These are phyloP conservation scores for Anableps anableps DNA, from an alignment of 2,797 vertebrate species.

Conservation along the genomic window DNA sequence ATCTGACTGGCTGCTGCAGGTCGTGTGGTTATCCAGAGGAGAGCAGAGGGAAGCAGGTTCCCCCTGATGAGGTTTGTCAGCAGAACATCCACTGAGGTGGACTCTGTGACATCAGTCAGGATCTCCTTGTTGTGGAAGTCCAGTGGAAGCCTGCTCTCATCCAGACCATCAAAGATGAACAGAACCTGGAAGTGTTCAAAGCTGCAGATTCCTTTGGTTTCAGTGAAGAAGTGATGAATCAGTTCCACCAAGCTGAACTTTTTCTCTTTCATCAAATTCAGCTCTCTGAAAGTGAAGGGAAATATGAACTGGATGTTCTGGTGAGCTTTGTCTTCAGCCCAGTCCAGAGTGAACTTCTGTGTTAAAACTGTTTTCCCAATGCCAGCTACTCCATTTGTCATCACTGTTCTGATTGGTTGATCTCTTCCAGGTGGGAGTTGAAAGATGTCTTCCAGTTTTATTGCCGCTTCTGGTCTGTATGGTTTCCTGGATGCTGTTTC, in stretches of 20 bases:
- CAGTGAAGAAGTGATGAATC: background rate
- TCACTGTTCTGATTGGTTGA: background rate
- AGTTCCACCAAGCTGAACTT: background rate
- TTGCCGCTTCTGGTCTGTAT: background rate
- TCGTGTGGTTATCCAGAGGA: slow-evolving; percentile 8
- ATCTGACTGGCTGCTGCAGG: background rate
- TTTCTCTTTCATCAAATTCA: background rate
- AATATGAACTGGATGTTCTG: slow-evolving; percentile 2
- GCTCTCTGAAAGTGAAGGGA: background rate
- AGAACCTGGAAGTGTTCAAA: background rate
- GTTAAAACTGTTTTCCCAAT: background rate
- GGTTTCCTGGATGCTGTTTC: background rate
- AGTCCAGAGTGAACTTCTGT: slow-evolving; percentile 1
- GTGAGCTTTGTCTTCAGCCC: background rate
- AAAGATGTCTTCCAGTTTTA: background rate
- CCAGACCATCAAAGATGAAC: background rate
- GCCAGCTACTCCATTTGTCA: background rate
- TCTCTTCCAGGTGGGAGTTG: background rate
- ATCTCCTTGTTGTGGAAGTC: background rate
- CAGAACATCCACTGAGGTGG: background rate
- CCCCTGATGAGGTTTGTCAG: slow-evolving; percentile 4
- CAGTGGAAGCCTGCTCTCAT: background rate
- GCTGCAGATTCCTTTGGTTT: background rate
- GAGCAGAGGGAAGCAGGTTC: slow-evolving; percentile 4
- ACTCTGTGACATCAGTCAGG: background rate